phyloP scores from a whole-genome alignment of 1,140 invertebrate genomes.

The Notospermus geniculatus region DNA sequence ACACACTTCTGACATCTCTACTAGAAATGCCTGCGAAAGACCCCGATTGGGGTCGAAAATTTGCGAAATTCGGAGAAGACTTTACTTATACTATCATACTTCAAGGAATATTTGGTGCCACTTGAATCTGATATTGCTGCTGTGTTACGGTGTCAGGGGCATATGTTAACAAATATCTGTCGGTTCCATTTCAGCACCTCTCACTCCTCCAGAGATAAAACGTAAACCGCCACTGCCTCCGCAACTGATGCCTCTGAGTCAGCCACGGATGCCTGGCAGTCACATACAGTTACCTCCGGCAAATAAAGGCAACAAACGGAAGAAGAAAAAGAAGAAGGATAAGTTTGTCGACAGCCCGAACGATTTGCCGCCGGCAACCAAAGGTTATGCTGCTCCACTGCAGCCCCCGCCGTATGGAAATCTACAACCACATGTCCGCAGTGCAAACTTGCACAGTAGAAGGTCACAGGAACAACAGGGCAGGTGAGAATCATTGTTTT shows the following conservation, averaged over 20 bases:
- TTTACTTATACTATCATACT: too few species aligned
- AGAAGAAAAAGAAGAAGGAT: constrained; percentile 9
- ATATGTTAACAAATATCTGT: too few species aligned
- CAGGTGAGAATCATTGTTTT: too few species aligned
- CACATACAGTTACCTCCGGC: constrained; percentile 7
- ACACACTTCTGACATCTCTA: too few species aligned
- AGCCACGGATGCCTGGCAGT: constrained; percentile 5
- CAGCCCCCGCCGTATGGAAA: background rate
- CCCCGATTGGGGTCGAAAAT: too few species aligned
- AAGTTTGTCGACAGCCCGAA: background rate
- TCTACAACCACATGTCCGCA: constrained; percentile 1
- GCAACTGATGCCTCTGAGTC: constrained; percentile 7
- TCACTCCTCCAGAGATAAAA: constrained; percentile 3
- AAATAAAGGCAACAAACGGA: constrained; percentile 1
- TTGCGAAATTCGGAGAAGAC: too few species aligned
- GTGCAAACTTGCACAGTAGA: constrained; percentile 4
- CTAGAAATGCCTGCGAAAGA: too few species aligned
- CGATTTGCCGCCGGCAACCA: background rate
- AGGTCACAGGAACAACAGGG: too few species aligned
- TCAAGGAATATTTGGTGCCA: too few species aligned
- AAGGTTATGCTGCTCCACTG: constrained; percentile 3
- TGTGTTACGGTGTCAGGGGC: too few species aligned
- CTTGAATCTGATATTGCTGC: too few species aligned
- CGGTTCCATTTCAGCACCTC: too few species aligned
- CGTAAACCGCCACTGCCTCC: constrained; percentile 3